These are phyloP conservation scores for Gobio gobio DNA, from an alignment of 2,113 vertebrate species.

Conservation along the genomic window DNA sequence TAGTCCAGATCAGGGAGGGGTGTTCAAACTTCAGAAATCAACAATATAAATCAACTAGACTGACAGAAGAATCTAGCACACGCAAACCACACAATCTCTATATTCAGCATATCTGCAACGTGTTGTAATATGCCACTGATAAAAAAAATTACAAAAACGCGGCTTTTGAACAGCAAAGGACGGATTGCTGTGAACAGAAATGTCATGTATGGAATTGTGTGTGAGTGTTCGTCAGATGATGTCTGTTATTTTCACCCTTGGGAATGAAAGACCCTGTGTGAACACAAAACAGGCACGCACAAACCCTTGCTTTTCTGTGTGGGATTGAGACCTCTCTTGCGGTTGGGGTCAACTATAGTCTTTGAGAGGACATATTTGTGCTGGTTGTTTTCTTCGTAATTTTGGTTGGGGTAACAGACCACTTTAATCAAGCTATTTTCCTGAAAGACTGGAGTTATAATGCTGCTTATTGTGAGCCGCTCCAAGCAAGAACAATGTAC, in stretches of 20 bases:
- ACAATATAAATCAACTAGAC: not conserved
- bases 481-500: not conserved
- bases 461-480: not conserved
- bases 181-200: conserved; percentile 27
- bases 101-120: not conserved
- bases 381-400: conserved; percentile 28
- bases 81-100: not conserved
- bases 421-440: not conserved
- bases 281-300: conserved; percentile 39
- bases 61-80: not conserved
- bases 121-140: not conserved
- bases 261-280: conserved; percentile 32
- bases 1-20: conserved; percentile 2
- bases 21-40: conserved; percentile 6
- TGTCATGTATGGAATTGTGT: conserved; percentile 57
- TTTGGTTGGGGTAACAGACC: conserved; percentile 16
- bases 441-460: not conserved
- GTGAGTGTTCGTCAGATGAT: conserved; percentile 16
- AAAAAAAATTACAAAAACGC: not conserved
- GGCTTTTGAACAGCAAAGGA: not conserved
- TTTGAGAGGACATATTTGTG: conserved; percentile 20
- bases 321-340: conserved; percentile 35
- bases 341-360: conserved; percentile 22
- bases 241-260: conserved; percentile 28
- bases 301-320: conserved; percentile 35